phyloP scores from a whole-genome alignment of 2,888 invertebrate species.

The Hanleya hanleyi region DNA sequence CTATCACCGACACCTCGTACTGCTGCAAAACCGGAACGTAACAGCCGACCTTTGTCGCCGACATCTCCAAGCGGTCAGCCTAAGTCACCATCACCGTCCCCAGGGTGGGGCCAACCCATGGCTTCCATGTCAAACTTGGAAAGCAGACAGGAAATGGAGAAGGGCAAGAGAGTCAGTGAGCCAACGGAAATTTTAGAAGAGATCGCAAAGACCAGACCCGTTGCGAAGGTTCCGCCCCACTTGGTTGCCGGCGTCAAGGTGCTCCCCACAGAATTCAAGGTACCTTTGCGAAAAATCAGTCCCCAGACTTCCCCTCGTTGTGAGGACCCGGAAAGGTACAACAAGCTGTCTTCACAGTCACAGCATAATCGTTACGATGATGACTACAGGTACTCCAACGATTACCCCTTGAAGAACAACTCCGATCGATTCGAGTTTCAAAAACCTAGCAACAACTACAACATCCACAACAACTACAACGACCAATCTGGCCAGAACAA shows the following conservation, averaged over 20 bases:
- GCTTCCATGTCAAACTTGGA: conserved; percentile 62
- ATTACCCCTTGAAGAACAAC: conserved; percentile 4
- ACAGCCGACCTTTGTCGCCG: neutral
- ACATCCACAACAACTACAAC: neutral
- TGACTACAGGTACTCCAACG: neutral
- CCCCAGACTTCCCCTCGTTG: neutral
- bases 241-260: conserved; percentile 62
- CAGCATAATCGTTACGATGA: neutral
- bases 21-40: neutral
- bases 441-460: neutral
- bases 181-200: conserved; percentile 15
- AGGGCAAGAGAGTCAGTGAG: neutral
- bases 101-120: conserved; percentile 27
- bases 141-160: conserved; percentile 45
- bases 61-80: neutral
- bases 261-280: conserved; percentile 44
- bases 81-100: neutral
- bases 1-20: neutral
- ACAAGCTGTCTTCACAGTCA: neutral
- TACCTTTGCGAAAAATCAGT: conserved; percentile 6
- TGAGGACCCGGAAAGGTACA: neutral
- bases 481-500: neutral
- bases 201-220: conserved; percentile 42
- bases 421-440: neutral
- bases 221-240: conserved; percentile 65